phyloP scores from a whole-genome alignment of 2,888 invertebrate genomes.

The Schizaphis graminum region DNA sequence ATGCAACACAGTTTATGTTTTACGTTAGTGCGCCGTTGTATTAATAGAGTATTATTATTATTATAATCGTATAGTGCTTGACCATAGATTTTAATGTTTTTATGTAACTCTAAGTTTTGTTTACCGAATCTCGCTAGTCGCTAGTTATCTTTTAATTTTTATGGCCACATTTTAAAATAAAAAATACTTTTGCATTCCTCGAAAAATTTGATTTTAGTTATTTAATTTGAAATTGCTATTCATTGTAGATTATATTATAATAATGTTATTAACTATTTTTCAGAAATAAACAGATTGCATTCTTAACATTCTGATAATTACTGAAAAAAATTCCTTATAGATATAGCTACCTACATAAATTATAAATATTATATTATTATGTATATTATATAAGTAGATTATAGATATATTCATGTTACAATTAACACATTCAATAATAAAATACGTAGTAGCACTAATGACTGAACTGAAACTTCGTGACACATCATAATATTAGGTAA shows the following conservation, averaged over 20 bases:
- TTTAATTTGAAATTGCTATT: background rate
- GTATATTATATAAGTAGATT: background rate
- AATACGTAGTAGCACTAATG: background rate
- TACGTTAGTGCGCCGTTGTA: background rate
- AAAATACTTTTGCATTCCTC: background rate
- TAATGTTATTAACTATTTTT: background rate
- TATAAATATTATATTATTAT: background rate
- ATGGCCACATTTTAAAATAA: background rate
- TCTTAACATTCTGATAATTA: constrained; percentile 20
- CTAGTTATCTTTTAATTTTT: background rate
- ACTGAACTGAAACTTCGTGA: no score
- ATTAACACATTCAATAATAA: background rate
- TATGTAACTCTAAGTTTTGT: background rate
- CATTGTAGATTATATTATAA: constrained; percentile 9
- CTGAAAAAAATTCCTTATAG: background rate
- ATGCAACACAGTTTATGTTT: background rate
- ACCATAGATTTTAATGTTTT: background rate
- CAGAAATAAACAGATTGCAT: background rate
- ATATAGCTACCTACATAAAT: background rate
- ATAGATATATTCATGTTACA: background rate
- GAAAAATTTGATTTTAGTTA: background rate
- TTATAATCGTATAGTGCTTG: background rate
- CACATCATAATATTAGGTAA: no score
- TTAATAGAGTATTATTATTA: background rate
- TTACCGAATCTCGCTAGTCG: background rate